Percentiles rank a stretch among this genome's conserved stretches.
Evolutionary conservation across 2,113 vertebrate species (phyloP).

Genomic region (Chionomys nivalis): DNA sequence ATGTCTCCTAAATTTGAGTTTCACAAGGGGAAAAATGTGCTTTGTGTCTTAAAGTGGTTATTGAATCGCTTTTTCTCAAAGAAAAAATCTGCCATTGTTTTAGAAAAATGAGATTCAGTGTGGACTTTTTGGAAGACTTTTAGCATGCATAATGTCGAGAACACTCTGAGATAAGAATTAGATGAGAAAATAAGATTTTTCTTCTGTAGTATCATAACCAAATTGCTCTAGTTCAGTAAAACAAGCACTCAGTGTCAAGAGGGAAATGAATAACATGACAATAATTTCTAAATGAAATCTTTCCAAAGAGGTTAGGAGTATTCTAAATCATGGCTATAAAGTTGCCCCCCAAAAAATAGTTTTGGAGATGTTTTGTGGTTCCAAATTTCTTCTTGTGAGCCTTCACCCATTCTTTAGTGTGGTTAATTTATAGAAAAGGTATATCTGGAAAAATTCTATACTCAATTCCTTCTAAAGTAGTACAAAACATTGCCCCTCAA

Average conservation of each 20-base stretch:
- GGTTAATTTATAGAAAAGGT: background rate
- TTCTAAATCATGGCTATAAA: background rate
- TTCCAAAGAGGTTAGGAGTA: background rate
- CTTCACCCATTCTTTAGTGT: background rate
- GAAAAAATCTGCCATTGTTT: background rate
- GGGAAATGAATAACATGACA: background rate
- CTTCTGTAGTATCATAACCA: background rate
- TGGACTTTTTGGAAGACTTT: background rate
- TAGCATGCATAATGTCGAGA: background rate
- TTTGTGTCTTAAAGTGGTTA: background rate
- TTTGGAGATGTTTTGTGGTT: background rate
- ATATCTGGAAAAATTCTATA: background rate
- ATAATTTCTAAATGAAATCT: background rate
- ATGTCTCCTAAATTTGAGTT: background rate
- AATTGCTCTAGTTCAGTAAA: background rate
- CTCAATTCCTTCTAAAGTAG: background rate
- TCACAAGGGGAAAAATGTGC: background rate
- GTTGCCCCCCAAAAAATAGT: background rate
- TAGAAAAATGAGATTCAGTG: background rate
- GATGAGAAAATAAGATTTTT: background rate
- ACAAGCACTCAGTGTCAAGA: background rate
- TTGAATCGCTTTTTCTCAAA: background rate
- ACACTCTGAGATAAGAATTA: background rate
- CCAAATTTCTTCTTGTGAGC: background rate
- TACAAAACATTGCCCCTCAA: background rate